Evolutionary conservation across 2,113 vertebrate species (phyloP), one percentile per base, ranked within the genome.

Genomic region (Peromyscus leucopus): DNA sequence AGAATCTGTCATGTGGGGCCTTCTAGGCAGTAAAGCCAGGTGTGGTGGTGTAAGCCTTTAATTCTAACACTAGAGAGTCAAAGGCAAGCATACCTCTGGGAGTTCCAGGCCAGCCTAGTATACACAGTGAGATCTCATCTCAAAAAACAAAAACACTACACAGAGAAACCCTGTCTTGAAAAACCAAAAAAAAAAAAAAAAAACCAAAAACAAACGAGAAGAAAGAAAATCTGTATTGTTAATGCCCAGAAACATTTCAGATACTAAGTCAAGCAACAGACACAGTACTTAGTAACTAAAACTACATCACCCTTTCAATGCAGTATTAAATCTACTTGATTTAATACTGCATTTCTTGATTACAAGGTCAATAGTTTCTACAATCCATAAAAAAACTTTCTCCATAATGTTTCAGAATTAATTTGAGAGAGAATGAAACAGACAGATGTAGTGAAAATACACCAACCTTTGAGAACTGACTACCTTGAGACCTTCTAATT

Each of bases 361-460:
- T 63, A 95, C 82, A 31, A 96, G 48, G 48, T 19, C 48, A 91
- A 84, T 17, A 22, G 72, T 90, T 97, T 92, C 74, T 92, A 71
- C 10, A 82, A 46, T 74, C 26, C 59, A 42, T 31, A 86, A 83
- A 33, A 42, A 89, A 95, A 7, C 67, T 89, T 82, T 90, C 7
- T 71, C 39, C 59, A 80, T 85, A 93, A 55, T 55, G n/a, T 24
- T 65, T 59, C 28, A 90, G 46, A 21, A 55, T 63, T 83, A 93
- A 59, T 82, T 7, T 94, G 36, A 90, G 42, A 92, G 46, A 92
- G 46, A 95, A 91, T 48, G 6, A 76, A 51, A 51, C 51, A 51
- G 87, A 59, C 13, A 90, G 36, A 63, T 48, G 2, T 36, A 80
- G 82, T 42, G 16, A 31, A 76, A 96, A 86, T 86, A 51, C 51